These are phyloP conservation scores for Turdus rufiventris DNA, from an alignment of 2,113 vertebrate species.

Conservation along the genomic window DNA sequence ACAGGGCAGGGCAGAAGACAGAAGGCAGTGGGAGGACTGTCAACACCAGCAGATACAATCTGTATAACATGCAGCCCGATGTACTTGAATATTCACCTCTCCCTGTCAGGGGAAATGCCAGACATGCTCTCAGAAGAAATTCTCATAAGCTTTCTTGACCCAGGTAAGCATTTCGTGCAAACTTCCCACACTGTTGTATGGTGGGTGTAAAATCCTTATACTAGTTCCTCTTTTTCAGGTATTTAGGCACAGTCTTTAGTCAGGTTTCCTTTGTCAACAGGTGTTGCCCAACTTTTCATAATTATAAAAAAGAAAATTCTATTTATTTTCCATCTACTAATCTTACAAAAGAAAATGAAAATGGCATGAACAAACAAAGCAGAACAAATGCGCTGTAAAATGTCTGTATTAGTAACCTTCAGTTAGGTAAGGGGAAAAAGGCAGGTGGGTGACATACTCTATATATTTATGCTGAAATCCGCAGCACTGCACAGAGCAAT, in stretches of 20 bases:
- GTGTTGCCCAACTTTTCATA: not conserved
- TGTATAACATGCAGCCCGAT: not conserved
- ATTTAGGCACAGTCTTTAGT: not conserved
- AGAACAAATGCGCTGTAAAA: not conserved
- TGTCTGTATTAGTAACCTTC: not conserved
- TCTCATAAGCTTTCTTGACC: not conserved
- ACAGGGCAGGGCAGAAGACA: not conserved
- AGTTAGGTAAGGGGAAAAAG: not conserved
- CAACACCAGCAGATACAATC: not conserved
- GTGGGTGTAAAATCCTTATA: not conserved
- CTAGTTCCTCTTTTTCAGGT: not conserved
- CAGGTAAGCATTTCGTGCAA: not conserved
- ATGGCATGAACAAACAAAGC: not conserved
- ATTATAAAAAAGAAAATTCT: not conserved
- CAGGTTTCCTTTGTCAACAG: not conserved
- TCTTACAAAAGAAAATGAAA: not conserved
- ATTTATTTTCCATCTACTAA: not conserved
- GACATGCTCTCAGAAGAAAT: not conserved
- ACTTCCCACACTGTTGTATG: not conserved
- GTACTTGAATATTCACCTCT: not conserved
- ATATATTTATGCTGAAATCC: not conserved
- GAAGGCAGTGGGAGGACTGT: not conserved
- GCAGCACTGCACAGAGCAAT: not conserved
- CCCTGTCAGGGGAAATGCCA: not conserved
- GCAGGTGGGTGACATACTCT: not conserved